phyloP scores from a whole-genome alignment of 1,140 invertebrate genomes.

The Apis laboriosa region DNA sequence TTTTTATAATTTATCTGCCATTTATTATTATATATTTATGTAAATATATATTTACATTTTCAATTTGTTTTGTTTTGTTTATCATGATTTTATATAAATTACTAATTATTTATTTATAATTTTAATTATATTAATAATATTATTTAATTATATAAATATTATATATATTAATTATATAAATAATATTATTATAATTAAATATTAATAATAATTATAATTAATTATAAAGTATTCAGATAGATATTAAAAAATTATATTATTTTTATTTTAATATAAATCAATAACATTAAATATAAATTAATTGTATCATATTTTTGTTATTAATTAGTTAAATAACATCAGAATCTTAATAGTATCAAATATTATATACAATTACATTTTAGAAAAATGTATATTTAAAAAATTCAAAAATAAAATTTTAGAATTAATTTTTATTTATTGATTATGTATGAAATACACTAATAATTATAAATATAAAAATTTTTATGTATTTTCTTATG shows the following conservation, averaged over 20 bases:
- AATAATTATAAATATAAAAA: background rate
- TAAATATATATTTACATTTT: slow-evolving; percentile 51
- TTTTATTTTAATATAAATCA: background rate
- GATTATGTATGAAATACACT: slow-evolving; percentile 2
- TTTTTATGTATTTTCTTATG: background rate
- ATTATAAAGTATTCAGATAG: slow-evolving; percentile 4
- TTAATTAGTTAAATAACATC: background rate
- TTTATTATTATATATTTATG: slow-evolving; percentile 18
- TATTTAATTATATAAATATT: background rate
- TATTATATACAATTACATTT: background rate
- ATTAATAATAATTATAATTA: slow-evolving; percentile 9
- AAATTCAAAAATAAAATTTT: slow-evolving; percentile 31
- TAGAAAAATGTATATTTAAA: background rate
- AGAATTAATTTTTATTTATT: slow-evolving; percentile 36
- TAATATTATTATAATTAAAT: background rate
- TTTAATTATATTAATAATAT: slow-evolving; percentile 26
- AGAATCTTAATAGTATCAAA: background rate
- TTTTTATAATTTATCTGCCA: slow-evolving; percentile 47
- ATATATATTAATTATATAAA: slow-evolving; percentile 11
- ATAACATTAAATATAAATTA: slow-evolving; percentile 13
- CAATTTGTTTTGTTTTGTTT: slow-evolving; percentile 7
- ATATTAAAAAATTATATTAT: background rate
- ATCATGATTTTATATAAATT: slow-evolving; percentile 24
- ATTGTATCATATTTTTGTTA: slow-evolving; percentile 2
- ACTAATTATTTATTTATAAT: slow-evolving; percentile 37